A percentile compares a stretch with the other conserved stretches of the same genome.
These are phyloP conservation scores for Mobula birostris DNA, from an alignment of 2,113 vertebrate species.

Conservation along the genomic window DNA sequence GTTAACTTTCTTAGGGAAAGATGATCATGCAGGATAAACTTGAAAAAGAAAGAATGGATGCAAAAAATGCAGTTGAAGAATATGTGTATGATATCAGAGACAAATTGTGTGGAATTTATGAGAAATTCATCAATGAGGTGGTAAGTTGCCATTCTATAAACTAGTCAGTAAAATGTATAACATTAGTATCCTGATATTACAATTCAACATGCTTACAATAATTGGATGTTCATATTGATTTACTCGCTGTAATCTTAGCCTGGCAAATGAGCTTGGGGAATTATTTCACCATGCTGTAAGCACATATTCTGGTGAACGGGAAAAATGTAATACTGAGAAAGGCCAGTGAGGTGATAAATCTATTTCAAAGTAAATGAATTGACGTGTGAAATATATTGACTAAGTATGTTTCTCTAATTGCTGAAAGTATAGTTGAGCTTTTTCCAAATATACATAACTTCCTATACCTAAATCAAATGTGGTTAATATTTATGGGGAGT, in stretches of 20 bases:
- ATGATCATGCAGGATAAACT: slow-evolving; percentile 93
- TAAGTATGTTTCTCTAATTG: neutral
- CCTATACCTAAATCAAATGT: neutral
- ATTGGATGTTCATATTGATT: neutral
- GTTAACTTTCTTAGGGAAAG: slow-evolving; percentile 60
- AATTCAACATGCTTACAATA: neutral
- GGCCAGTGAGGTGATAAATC: neutral
- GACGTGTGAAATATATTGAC: neutral
- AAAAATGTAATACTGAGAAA: neutral
- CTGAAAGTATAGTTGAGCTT: neutral
- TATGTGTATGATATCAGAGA: slow-evolving; percentile 90
- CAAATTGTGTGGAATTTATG: slow-evolving; percentile 75
- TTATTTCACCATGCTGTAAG: neutral
- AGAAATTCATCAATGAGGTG: slow-evolving; percentile 77
- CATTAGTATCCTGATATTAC: neutral
- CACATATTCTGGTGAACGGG: neutral
- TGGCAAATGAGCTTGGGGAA: neutral
- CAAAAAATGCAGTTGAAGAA: slow-evolving; percentile 91
- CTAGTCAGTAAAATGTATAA: neutral
- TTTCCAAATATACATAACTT: neutral
- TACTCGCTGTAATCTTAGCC: neutral
- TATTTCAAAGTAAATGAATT: neutral
- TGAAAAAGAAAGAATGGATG: slow-evolving; percentile 88
- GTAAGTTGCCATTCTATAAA: slow-evolving; percentile 53
- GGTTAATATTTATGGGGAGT: neutral